Conservation (phyloP, 2,113 vertebrate species). For the Lagopus muta region DNA sequence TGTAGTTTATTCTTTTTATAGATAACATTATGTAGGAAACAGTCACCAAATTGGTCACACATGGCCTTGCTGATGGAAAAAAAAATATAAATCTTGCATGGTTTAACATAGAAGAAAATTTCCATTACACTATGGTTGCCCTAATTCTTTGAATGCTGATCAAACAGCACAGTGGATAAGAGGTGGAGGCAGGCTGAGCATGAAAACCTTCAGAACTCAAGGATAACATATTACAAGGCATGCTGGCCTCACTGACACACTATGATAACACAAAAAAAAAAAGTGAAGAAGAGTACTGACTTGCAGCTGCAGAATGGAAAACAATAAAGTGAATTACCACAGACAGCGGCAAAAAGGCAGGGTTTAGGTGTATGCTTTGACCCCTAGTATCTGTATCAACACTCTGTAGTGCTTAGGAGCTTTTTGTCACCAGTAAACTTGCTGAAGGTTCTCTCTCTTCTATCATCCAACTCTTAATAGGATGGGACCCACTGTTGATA, state of each 20-base stretch:
- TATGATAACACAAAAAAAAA: neutral
- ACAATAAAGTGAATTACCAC: neutral
- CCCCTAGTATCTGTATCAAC: neutral
- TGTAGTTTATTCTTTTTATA: neutral
- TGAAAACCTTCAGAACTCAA: neutral
- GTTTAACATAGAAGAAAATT: neutral
- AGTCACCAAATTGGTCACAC: neutral
- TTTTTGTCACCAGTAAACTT: neutral
- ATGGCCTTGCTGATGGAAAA: neutral
- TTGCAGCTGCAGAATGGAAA: neutral
- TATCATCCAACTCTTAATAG: neutral
- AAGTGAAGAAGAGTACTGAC: neutral
- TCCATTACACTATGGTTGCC: neutral
- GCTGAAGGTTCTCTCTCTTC: neutral
- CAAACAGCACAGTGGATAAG: neutral
- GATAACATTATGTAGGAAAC: neutral
- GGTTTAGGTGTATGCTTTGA: neutral
- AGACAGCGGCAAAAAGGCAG: neutral
- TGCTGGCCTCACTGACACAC: neutral
- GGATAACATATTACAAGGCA: neutral
- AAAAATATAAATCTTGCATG: neutral
- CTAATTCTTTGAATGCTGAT: neutral
- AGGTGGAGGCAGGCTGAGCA: accelerated
- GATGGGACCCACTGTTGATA: neutral
- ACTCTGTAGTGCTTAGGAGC: neutral